phyloP scores from a whole-genome alignment of 2,113 vertebrate species.

The Caranx melampygus region DNA sequence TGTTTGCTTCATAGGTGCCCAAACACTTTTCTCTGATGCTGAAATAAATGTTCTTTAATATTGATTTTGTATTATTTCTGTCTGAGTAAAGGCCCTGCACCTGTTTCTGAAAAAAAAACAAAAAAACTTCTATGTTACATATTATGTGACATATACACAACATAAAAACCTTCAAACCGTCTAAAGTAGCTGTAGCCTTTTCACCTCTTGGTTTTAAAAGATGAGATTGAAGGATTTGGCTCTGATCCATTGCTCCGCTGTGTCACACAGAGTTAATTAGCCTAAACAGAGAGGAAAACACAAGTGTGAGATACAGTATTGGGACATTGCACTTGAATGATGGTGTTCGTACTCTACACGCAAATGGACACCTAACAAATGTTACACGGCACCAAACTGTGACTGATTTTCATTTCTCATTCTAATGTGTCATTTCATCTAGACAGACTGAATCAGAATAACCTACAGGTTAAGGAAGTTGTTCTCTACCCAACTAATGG shows the following conservation, averaged over 20 bases:
- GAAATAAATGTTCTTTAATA: neutral
- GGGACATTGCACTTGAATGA: slow-evolving; percentile 10
- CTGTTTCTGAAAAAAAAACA: neutral
- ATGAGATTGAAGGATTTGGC: slow-evolving; percentile 7
- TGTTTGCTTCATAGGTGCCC: neutral
- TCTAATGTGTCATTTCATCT: slow-evolving; percentile 29
- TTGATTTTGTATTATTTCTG: neutral
- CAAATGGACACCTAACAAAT: slow-evolving; percentile 34
- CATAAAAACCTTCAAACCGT: neutral
- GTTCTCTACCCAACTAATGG: neutral
- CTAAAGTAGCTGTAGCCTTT: slow-evolving; percentile 1
- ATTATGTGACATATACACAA: neutral
- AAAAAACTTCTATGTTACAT: neutral
- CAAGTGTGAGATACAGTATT: neutral
- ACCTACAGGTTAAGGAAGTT: slow-evolving; percentile 7
- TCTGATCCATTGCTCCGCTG: slow-evolving; percentile 6
- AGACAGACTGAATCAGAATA: neutral
- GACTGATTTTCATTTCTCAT: slow-evolving; percentile 29
- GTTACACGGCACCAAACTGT: slow-evolving; percentile 27
- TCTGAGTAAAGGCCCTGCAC: neutral
- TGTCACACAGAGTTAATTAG: slow-evolving; percentile 12
- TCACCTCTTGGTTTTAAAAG: neutral
- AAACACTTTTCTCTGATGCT: slow-evolving; percentile 13
- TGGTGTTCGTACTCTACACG: slow-evolving; percentile 12
- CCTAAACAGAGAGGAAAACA: slow-evolving; percentile 21